Evolutionary conservation across 2,113 vertebrate genomes (phyloP), one percentile per base, ranked within the genome.

Genomic region (Anser brachyrhynchus): DNA sequence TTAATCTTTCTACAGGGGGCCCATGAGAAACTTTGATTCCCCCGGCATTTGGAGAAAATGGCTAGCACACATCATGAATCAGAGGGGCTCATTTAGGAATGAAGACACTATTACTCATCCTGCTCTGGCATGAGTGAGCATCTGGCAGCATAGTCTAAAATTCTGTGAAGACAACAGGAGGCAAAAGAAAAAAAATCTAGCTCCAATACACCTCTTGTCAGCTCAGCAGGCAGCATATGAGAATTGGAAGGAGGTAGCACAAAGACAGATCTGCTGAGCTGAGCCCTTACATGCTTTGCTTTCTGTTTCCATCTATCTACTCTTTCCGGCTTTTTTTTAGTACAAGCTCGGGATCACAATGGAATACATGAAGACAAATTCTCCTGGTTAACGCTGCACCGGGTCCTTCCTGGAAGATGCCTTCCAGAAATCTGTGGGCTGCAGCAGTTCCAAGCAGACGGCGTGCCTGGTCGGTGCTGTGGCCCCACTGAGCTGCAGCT

Each of bases 161-260:
- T 95, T 80, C 91, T 91, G 67, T 89, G 92, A 92, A 96, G 95
- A 93, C 95, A 97, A 97, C 92, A 94, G 93, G 95, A 97, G 96
- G 93, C 93, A 87, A 89, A 92, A 75, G 74, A 17, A 4, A 67
- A 41, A 61, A 80, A 70, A 44, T 17, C 6, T 44, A 85, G 35
- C 71, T 58, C 57, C 65, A 69, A 35, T 44, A 15, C 59, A 66
- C 59, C 78, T 88, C 87, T 67, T 95, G 88, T 75, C 85, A 93
- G 88, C 91, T 86, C 93, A 78, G 91, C 85, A 94, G 93, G 93
- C 71, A 80, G 87, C 81, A 37, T 54, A 39, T 85, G 83, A 84
- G 74, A 33, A 11, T 13, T 65, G 80, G 71, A 92, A 51, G 51
- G 81, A 84, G 77, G 81, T 4, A 43, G 80, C 75, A 69, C 35